Conservation (phyloP, 2,888 invertebrate species). For the Orchesellides sinensis region DNA sequence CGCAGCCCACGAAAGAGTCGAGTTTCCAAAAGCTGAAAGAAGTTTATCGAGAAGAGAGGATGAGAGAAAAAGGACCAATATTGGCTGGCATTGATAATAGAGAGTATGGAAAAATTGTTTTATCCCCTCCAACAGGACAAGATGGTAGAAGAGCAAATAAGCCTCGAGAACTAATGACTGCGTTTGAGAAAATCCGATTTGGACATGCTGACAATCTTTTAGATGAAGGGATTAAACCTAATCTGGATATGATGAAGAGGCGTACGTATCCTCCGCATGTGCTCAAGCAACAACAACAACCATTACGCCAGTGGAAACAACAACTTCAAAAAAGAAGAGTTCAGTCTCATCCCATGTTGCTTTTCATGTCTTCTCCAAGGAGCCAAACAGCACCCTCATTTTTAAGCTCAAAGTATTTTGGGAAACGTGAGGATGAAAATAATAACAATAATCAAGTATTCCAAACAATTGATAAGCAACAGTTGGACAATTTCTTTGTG, state of each 20-base stretch:
- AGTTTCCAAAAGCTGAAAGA: slow-evolving; percentile 88
- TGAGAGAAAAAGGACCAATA: slow-evolving; percentile 82
- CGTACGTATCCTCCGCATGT: slow-evolving; percentile 63
- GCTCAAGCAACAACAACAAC: slow-evolving; percentile 58
- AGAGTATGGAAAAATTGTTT: slow-evolving; percentile 72
- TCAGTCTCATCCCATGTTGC: slow-evolving; percentile 44
- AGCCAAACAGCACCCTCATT: slow-evolving; percentile 30
- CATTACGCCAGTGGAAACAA: neutral
- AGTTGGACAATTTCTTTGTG: slow-evolving; percentile 50
- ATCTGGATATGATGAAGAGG: slow-evolving; percentile 68
- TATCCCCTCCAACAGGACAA: slow-evolving; percentile 73
- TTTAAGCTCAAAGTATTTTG: slow-evolving; percentile 60
- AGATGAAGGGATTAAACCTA: slow-evolving; percentile 66
- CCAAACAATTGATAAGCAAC: slow-evolving; percentile 57
- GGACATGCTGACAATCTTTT: slow-evolving; percentile 73
- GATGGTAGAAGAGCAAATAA: slow-evolving; percentile 74
- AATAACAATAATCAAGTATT: slow-evolving; percentile 51
- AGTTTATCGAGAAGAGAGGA: slow-evolving; percentile 85
- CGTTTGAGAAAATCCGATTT: slow-evolving; percentile 75
- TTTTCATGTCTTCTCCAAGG: slow-evolving; percentile 51
- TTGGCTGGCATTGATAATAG: slow-evolving; percentile 40
- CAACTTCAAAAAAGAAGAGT: slow-evolving; percentile 54
- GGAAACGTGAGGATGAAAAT: slow-evolving; percentile 38
- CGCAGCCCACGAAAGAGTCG: slow-evolving; percentile 74
- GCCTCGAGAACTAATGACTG: slow-evolving; percentile 73